These are phyloP conservation scores for Lymantria monacha DNA, from an alignment of 2,888 invertebrate genomes.

Conservation along the genomic window DNA sequence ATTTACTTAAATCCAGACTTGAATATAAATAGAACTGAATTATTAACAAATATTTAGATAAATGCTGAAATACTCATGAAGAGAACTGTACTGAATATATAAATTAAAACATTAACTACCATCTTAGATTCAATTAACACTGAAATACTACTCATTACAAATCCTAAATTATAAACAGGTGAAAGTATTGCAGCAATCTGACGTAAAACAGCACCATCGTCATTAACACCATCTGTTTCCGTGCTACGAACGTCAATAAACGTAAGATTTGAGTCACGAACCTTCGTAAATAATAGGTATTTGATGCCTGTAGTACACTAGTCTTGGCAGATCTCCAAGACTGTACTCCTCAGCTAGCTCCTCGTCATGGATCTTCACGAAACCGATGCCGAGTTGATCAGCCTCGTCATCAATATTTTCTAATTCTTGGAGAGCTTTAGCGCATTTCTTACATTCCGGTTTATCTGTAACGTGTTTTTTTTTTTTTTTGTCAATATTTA, in stretches of 20 bases:
- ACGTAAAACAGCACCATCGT: slow-evolving; percentile 36
- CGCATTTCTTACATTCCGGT: slow-evolving; percentile 95
- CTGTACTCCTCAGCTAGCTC: slow-evolving; percentile 95
- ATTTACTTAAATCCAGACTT: slow-evolving; percentile 1
- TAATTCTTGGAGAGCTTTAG: slow-evolving; percentile 93
- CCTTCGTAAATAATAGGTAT: slow-evolving; percentile 97
- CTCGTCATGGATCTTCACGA: slow-evolving; percentile 96
- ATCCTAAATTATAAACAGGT: slow-evolving; percentile 23
- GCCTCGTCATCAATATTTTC: slow-evolving; percentile 98
- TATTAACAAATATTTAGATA: slow-evolving; percentile 12
- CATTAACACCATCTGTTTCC: slow-evolving; percentile 42
- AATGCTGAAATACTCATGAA: slow-evolving; percentile 6
- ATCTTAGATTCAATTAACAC: slow-evolving; percentile 16
- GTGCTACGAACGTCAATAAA: slow-evolving; percentile 49
- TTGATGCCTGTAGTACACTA: slow-evolving; percentile 96
- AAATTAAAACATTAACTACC: slow-evolving; percentile 19
- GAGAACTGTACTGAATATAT: slow-evolving; percentile 3
- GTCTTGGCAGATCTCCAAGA: slow-evolving; percentile 91
- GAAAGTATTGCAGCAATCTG: slow-evolving; percentile 28
- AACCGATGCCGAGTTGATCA: slow-evolving; percentile 95
- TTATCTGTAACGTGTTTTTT: slow-evolving; percentile 85
- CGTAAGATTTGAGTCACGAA: slow-evolving; percentile 73
- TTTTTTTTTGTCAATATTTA: background rate
- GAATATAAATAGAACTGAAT: slow-evolving; percentile 13
- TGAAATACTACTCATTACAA: slow-evolving; percentile 18